Percentiles rank a stretch among this genome's conserved stretches.
These are phyloP conservation scores for Pelmatolapia mariae DNA, from an alignment of 2,113 vertebrate species.

Conservation along the genomic window DNA sequence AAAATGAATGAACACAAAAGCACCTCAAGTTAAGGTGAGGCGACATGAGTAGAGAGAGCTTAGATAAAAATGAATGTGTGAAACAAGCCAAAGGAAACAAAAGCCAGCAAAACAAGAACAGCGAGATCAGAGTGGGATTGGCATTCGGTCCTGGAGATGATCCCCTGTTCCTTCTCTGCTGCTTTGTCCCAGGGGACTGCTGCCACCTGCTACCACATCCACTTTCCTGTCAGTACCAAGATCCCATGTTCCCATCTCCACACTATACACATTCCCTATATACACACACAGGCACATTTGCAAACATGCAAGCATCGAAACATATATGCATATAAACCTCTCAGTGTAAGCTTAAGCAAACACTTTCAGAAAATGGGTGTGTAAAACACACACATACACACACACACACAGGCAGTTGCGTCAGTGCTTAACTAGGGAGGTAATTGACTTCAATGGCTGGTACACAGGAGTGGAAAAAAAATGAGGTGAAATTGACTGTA, in stretches of 20 bases:
- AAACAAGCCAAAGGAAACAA: constrained; percentile 14
- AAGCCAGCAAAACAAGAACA: constrained; percentile 29
- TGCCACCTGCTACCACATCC: constrained; percentile 23
- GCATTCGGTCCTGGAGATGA: constrained; percentile 45
- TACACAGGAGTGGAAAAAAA: constrained; percentile 51
- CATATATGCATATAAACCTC: background rate
- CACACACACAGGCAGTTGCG: background rate
- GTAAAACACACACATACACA: background rate
- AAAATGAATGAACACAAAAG: constrained; percentile 52
- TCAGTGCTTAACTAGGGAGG: constrained; percentile 56
- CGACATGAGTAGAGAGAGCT: constrained; percentile 2
- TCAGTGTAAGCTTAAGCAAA: background rate
- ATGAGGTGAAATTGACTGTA: constrained; percentile 67
- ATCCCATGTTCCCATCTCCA: background rate
- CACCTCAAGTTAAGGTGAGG: constrained; percentile 32
- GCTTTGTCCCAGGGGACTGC: constrained; percentile 6
- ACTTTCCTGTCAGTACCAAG: constrained; percentile 15
- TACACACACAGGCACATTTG: background rate
- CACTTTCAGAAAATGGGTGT: background rate
- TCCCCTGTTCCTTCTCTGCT: background rate
- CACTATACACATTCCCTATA: background rate
- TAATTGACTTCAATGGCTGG: constrained; percentile 64
- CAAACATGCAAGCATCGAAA: constrained; percentile 1
- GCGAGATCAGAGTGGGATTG: constrained; percentile 43
- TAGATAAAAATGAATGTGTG: constrained; percentile 32